Conservation (phyloP, 2,113 vertebrate species). For the Nicator chloris region DNA sequence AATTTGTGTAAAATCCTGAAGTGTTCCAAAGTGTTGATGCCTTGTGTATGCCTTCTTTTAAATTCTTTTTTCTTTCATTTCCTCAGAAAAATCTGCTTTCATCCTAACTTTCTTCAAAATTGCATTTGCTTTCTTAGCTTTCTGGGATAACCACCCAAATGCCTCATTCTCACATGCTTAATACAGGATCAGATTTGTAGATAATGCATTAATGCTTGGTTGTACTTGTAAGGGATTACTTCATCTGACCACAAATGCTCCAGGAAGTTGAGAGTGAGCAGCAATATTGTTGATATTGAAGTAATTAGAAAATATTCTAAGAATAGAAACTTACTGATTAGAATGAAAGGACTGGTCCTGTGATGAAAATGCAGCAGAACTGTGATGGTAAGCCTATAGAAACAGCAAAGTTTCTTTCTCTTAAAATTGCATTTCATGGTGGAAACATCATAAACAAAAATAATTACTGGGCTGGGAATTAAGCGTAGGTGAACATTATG, state of each 20-base stretch:
- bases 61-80: neutral
- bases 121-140: neutral
- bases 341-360: neutral
- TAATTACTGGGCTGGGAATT: neutral
- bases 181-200: constrained; percentile 6
- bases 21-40: neutral
- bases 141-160: neutral
- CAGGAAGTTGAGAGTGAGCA: neutral
- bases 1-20: neutral
- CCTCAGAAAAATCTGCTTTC: neutral
- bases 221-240: neutral
- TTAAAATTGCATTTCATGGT: neutral
- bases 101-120: neutral
- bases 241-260: neutral
- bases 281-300: neutral
- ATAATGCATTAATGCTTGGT: constrained; percentile 21
- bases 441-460: neutral
- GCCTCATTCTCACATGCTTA: neutral
- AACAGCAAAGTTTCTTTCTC: neutral
- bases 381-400: neutral
- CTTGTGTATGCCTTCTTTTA: neutral
- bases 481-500: neutral
- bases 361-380: neutral
- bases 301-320: neutral
- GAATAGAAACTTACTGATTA: neutral